Conservation (phyloP, 2,797 vertebrate genomes). For the Betta splendens region DNA sequence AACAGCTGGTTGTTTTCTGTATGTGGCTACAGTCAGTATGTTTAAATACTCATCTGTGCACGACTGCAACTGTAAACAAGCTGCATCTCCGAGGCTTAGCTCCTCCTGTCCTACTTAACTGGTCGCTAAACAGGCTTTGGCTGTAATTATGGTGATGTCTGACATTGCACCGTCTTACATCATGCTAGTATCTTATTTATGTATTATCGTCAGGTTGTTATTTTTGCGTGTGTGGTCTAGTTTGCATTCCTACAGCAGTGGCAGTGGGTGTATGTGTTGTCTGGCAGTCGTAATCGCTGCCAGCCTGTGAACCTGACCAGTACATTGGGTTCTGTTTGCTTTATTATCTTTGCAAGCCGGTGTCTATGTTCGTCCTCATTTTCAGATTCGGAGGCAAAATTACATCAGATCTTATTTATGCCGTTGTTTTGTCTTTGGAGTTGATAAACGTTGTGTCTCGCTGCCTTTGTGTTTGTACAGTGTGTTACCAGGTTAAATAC, state of each 20-base stretch:
- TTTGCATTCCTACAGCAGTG: conserved; percentile 36
- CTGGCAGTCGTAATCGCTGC: conserved; percentile 34
- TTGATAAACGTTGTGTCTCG: conserved; percentile 4
- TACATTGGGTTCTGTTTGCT: conserved; percentile 15
- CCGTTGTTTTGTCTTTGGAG: conserved; percentile 5
- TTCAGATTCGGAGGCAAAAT: conserved; percentile 27
- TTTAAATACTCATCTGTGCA: conserved; percentile 35
- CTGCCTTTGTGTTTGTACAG: background rate
- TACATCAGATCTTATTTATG: conserved; percentile 49
- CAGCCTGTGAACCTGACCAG: conserved; percentile 30
- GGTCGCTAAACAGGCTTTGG: conserved; percentile 63
- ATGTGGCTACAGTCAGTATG: conserved; percentile 11
- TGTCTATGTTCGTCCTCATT: background rate
- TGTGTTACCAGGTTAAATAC: background rate
- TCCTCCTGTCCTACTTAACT: conserved; percentile 64
- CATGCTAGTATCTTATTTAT: conserved; percentile 64
- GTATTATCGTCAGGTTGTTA: conserved; percentile 48
- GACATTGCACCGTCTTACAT: conserved; percentile 74
- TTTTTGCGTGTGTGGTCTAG: conserved; percentile 28
- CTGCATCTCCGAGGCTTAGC: conserved; percentile 57
- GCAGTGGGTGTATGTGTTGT: conserved; percentile 43
- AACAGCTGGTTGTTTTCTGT: conserved; percentile 8
- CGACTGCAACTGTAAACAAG: conserved; percentile 60
- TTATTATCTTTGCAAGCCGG: background rate
- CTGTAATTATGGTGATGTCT: conserved; percentile 58